Conservation (phyloP, 2,113 vertebrate species). For the Pterocles orientalis region DNA sequence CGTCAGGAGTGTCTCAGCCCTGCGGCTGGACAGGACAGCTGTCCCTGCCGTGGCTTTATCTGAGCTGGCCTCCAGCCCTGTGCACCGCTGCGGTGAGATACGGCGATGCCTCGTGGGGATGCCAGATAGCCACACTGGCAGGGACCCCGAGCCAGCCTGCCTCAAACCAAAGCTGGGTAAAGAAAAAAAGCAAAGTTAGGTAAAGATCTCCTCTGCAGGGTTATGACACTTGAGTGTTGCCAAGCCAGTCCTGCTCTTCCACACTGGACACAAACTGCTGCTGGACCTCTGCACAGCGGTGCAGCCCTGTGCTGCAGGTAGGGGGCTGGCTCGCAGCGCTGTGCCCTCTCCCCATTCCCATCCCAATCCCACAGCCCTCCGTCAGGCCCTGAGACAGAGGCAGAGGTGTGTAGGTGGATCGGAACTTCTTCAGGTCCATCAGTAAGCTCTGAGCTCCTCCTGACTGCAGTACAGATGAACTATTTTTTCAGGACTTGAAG, state of each 20-base stretch:
- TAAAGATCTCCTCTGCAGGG: not conserved
- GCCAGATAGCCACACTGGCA: not conserved
- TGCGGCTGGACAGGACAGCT: not conserved
- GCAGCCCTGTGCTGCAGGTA: not conserved
- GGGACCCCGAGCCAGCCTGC: not conserved
- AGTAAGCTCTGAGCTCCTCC: not conserved
- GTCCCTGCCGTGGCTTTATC: not conserved
- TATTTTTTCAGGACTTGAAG: not conserved
- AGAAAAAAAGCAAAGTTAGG: not conserved
- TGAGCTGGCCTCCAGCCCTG: not conserved
- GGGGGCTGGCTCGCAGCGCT: not conserved
- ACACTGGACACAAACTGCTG: fast-evolving
- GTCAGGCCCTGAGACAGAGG: not conserved
- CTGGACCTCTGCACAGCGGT: too few relatives aligned
- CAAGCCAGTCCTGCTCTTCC: not conserved
- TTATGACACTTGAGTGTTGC: not conserved
- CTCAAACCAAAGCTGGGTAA: not conserved
- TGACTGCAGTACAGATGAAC: too few relatives aligned
- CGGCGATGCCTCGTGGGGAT: fast-evolving
- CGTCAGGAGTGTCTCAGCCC: not conserved
- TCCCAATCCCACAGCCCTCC: not conserved
- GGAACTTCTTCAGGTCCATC: not conserved
- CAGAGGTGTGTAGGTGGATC: not conserved
- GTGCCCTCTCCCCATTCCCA: not conserved
- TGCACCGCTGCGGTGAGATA: not conserved